Evolutionary conservation across 2,888 invertebrate genomes (phyloP), one percentile per base, ranked within the genome.

Genomic region (Chrysomela aeneicollis): DNA sequence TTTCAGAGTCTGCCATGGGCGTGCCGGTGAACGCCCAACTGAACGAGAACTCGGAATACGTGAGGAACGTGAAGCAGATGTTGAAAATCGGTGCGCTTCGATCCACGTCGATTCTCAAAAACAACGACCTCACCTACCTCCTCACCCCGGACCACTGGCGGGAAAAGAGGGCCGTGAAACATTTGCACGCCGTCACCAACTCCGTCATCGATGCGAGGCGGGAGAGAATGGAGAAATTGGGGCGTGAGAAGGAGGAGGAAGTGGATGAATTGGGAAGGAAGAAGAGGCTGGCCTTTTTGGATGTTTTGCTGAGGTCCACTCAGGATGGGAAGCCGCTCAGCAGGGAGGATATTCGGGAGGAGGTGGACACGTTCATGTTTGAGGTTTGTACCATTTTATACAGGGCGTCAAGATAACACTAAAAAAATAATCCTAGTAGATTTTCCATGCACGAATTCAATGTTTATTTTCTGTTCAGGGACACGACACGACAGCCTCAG

Each of bases 1-100:
- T 79, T 85, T 57, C 84, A 92, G 94, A 94, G 83, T 90, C 92
- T 10, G 91, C 94, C 5, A 95, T 95, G 94, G 94, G 94, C 0
- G 86, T 88, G 5, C 85, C 87, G 22, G 83, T 92, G 0, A 85
- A 91, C 76, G 92, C 93, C 0, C 93, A 94, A 80, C 83, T 83
- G 8, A 84, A 90, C 75, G 84, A 84, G 4, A 86, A 90, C 69
- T 90, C 91, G 0, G 86, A 88, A 72, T 93, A 92, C 77, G 91
- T 93, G 0, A 84, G 85, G 75, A 89, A 91, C n/a, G 89, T 93
- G 46, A 88, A 89, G 81, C 85, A 85, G 46, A 73, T 79, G 72
- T 73, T 72, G 42, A 64, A 75, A 52, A 72, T 81, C 12, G 69
- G 79, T 0, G 65, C 77, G 6, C 66, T 73, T 35, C 68, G 81